phyloP scores from a whole-genome alignment of 2,797 vertebrate species.

The Cirrhinus molitorella region DNA sequence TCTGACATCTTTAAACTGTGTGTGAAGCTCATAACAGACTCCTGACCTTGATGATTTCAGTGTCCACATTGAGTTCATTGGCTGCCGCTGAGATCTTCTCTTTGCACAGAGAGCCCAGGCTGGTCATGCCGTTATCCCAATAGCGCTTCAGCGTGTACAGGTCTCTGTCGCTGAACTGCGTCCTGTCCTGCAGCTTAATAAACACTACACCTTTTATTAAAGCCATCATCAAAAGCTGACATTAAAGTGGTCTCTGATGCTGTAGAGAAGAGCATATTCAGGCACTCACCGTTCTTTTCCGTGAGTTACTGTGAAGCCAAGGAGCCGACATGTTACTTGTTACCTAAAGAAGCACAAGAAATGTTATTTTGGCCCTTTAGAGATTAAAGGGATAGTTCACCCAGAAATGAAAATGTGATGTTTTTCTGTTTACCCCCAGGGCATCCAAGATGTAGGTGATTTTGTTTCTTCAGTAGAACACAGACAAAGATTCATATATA shows the following conservation, averaged over 20 bases:
- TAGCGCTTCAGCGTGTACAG: slow-evolving; percentile 94
- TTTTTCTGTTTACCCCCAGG: too few relatives aligned
- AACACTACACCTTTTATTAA: slow-evolving; percentile 57
- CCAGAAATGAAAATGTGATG: too few relatives aligned
- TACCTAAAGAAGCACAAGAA: slow-evolving; percentile 80
- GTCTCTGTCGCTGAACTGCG: slow-evolving; percentile 96
- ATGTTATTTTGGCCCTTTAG: neutral
- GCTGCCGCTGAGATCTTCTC: slow-evolving; percentile 97
- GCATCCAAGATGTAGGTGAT: too few relatives aligned
- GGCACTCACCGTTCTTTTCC: slow-evolving; percentile 97
- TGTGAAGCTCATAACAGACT: neutral
- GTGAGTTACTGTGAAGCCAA: slow-evolving; percentile 96
- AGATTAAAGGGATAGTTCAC: too few relatives aligned
- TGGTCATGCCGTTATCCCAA: slow-evolving; percentile 99
- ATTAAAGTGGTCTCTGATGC: slow-evolving; percentile 11
- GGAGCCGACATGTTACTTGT: slow-evolving; percentile 89
- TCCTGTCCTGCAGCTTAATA: slow-evolving; percentile 94
- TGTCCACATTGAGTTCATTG: slow-evolving; percentile 93
- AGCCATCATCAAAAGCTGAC: slow-evolving; percentile 15
- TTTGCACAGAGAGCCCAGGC: slow-evolving; percentile 95
- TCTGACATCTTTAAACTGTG: neutral
- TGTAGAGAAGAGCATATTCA: neutral
- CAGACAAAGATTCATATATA: too few relatives aligned
- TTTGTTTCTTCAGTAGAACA: too few relatives aligned
- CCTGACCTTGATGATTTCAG: slow-evolving; percentile 97